phyloP scores from a whole-genome alignment of 2,888 invertebrate genomes.

The Lepetodrilus schrolli region DNA sequence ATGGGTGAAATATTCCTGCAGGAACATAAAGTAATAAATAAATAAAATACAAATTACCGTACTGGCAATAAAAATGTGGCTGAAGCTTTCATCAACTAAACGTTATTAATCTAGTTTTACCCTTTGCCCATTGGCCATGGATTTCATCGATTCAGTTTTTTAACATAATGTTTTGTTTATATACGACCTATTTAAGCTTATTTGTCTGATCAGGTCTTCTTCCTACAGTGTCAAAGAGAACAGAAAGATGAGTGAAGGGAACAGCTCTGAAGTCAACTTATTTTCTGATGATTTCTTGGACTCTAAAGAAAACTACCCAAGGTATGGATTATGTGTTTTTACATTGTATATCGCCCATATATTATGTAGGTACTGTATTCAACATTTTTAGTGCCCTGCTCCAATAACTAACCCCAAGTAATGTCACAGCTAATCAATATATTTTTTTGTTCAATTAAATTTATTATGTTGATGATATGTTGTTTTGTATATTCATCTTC shows the following conservation, averaged over 20 bases:
- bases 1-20: too few species aligned
- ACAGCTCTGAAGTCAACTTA: neutral
- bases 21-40: neutral
- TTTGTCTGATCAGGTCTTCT: neutral
- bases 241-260: neutral
- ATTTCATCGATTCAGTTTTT: too few species aligned
- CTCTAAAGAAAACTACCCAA: neutral
- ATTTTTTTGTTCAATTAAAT: neutral
- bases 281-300: neutral
- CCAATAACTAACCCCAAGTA: neutral
- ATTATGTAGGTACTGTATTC: neutral
- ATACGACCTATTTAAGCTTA: too few species aligned
- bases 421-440: neutral
- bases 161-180: too few species aligned
- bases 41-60: neutral
- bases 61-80: neutral
- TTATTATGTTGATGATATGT: neutral
- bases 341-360: neutral
- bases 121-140: too few species aligned
- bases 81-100: neutral
- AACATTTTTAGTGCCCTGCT: neutral
- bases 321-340: neutral
- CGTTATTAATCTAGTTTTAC: neutral
- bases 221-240: slow-evolving; percentile 1
- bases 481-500: too few species aligned